Conservation (phyloP, 2,113 vertebrate genomes). For the Suricata suricatta region DNA sequence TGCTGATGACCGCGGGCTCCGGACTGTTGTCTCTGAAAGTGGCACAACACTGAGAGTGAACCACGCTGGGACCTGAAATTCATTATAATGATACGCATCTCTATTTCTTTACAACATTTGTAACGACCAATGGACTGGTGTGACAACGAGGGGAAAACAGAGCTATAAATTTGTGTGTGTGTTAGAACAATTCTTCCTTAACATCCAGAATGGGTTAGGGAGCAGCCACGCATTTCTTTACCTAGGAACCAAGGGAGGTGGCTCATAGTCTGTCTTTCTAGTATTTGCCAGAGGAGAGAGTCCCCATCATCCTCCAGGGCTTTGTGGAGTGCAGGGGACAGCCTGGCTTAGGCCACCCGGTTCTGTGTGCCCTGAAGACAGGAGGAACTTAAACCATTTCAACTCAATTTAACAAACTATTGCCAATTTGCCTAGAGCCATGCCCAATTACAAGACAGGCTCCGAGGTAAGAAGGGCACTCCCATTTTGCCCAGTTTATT, state of each 20-base stretch:
- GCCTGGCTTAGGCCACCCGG: rapidly evolving
- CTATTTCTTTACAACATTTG: neutral
- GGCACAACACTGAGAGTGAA: neutral
- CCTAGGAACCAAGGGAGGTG: neutral
- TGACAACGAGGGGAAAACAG: neutral
- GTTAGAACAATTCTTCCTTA: neutral
- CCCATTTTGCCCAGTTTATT: neutral
- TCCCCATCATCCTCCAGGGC: neutral
- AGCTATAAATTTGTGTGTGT: neutral
- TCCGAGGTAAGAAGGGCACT: neutral
- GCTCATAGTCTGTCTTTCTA: neutral
- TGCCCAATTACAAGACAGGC: neutral
- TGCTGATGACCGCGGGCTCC: neutral
- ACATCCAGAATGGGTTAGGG: neutral
- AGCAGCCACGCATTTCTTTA: neutral
- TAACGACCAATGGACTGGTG: neutral
- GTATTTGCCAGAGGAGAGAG: neutral
- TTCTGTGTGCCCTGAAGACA: rapidly evolving
- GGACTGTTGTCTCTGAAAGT: neutral
- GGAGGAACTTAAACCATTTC: neutral
- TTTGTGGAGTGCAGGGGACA: rapidly evolving
- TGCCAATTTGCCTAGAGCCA: neutral
- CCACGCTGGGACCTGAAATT: neutral
- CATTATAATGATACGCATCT: neutral
- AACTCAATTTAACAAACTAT: neutral